Base-by-base conservation (phyloP, 2,888 invertebrate species). In the Orthonevra nobilis region DNA sequence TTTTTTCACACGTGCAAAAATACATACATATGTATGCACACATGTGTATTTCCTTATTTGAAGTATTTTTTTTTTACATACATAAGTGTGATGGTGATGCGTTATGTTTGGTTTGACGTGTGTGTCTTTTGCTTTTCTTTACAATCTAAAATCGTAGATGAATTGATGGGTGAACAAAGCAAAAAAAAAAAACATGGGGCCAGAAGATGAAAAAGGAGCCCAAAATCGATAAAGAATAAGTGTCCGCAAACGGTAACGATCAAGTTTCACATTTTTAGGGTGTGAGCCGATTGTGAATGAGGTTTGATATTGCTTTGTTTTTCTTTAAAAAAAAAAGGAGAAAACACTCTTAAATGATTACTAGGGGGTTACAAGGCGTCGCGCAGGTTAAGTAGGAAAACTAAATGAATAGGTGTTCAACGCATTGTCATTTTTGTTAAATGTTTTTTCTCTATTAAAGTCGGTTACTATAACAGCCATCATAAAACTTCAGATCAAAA, bases 131-230 rank as follows among this genome's bases (percentile, higher is more conserved):
- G 3, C 7, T 44, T 32, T 20, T 44, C 38, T 52, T 52, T 17
- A 44, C 32, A 36, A 63, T 26, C 28, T 63, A 46, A 36, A 54
- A 61, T 63, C 44, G 2, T 36, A 42, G 20, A 75, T 69, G 63
- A 75, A 48, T 75, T 63, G 15, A 61, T 74, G 54, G 36, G n/a
- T 15, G 30, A 69, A 48, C n/a, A n/a, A n/a, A n/a, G n/a, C n/a
- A n/a, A n/a, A n/a, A n/a, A n/a, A n/a, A n/a, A n/a, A n/a, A n/a
- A n/a, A n/a, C n/a, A n/a, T n/a, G n/a, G n/a, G n/a, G n/a, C n/a
- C n/a, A n/a, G n/a, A n/a, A n/a, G 46, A 60, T 60, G 32, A 54
- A 40, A 30, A 61, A 74, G 7, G 36, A 30, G n/a, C 23, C 48
- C 42, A 30, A 70, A 70, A 70, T 70, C 70, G 63, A 70, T 70